These are phyloP conservation scores for Tautogolabrus adspersus DNA, from an alignment of 2,113 vertebrate species.

Conservation along the genomic window DNA sequence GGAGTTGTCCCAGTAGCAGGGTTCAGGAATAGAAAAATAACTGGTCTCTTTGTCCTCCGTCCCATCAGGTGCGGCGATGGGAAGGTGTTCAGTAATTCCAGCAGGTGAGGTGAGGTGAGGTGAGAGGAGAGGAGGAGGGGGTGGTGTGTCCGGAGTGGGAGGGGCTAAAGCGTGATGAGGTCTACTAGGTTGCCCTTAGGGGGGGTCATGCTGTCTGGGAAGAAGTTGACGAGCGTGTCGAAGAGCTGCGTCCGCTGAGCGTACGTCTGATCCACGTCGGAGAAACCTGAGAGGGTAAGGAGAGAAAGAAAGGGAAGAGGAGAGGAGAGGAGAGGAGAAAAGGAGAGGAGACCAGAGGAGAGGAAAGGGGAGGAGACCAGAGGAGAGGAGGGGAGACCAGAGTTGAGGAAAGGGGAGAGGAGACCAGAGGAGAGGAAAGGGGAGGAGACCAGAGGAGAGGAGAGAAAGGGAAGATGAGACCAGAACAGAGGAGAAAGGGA, in stretches of 20 bases:
- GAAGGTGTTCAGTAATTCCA: constrained; percentile 26
- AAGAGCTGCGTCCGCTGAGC: constrained; percentile 98
- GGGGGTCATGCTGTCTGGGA: constrained; percentile 99
- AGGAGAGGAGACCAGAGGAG: too few relatives aligned
- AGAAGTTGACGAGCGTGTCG: constrained; percentile 98
- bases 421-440: too few relatives aligned
- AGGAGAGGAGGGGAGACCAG: too few relatives aligned
- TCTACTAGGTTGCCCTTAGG: constrained; percentile 99
- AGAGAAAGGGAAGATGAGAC: too few relatives aligned
- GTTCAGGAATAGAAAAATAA: constrained; percentile 55
- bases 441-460: too few relatives aligned
- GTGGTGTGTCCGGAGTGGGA: constrained; percentile 3
- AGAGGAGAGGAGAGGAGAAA: background rate
- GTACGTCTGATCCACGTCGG: constrained; percentile 96
- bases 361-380: too few relatives aligned
- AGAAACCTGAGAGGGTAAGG: constrained; percentile 87
- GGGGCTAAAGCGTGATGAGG: constrained; percentile 94
- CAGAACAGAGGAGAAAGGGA: too few relatives aligned
- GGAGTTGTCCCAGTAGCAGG: constrained; percentile 14
- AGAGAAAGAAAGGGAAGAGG: background rate
- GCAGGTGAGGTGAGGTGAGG: constrained; percentile 20
- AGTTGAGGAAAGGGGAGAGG: too few relatives aligned
- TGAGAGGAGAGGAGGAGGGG: background rate
- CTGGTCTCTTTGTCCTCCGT: constrained; percentile 28
- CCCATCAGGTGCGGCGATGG: background rate